phyloP scores from a whole-genome alignment of 2,888 invertebrate genomes.

The Acanthosepion esculentum region DNA sequence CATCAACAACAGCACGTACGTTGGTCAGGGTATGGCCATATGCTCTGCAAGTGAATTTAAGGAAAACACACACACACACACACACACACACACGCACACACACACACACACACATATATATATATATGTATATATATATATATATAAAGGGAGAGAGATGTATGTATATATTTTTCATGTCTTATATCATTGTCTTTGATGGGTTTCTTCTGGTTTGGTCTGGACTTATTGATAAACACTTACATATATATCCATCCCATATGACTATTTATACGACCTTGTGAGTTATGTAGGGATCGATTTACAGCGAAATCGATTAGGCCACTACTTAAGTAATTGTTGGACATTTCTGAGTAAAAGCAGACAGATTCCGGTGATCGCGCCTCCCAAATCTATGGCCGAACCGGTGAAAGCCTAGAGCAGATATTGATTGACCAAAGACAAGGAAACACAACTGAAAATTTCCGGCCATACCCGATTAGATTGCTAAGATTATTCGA shows the following conservation, averaged over 20 bases:
- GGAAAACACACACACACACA: too few relatives aligned
- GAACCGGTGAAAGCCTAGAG: background rate
- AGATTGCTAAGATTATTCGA: background rate
- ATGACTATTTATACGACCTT: background rate
- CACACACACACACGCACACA: too few relatives aligned
- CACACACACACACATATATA: too few relatives aligned
- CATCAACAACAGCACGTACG: too few relatives aligned
- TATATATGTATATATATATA: too few relatives aligned
- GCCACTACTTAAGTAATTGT: constrained; percentile 4
- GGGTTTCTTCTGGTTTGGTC: background rate
- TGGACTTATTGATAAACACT: background rate
- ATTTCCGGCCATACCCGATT: background rate
- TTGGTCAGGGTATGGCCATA: too few relatives aligned
- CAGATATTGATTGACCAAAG: background rate
- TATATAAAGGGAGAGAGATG: too few relatives aligned
- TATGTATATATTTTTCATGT: background rate
- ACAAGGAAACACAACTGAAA: background rate
- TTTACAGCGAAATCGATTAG: background rate
- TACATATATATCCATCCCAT: background rate
- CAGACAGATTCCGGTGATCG: background rate
- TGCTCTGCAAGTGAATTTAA: too few relatives aligned
- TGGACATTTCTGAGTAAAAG: constrained; percentile 20
- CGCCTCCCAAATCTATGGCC: background rate
- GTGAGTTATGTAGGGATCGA: background rate
- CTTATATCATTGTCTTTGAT: background rate